These are phyloP conservation scores for Porites evermanni DNA, from an alignment of 92 coral and sea anemone genomes.

Conservation along the genomic window DNA sequence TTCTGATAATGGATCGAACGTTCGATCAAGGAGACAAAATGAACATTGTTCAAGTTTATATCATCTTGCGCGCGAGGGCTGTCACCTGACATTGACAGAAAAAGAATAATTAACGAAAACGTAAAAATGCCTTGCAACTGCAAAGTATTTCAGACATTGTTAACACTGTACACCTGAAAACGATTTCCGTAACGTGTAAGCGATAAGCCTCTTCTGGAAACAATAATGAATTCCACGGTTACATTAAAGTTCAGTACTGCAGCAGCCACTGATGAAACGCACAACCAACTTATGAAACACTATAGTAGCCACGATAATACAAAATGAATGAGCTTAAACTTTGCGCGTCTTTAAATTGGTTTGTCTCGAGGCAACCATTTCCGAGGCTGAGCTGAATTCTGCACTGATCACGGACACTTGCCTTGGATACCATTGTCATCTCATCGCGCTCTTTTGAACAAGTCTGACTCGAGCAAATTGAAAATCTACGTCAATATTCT, in stretches of 20 bases:
- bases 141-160: not conserved
- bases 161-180: not conserved
- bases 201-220: not conserved
- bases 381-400: conserved; percentile 12
- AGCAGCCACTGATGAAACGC: not conserved
- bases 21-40: conserved; percentile 15
- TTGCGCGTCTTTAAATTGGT: not conserved
- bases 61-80: conserved; percentile 22
- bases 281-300: not conserved
- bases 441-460: conserved; percentile 26
- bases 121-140: not conserved
- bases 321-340: conserved; percentile 16
- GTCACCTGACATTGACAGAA: conserved; percentile 23
- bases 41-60: not conserved
- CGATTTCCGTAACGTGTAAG: not conserved
- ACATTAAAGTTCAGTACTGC: conserved; percentile 30
- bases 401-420: conserved; percentile 10
- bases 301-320: not conserved
- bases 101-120: conserved; percentile 23
- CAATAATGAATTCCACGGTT: conserved; percentile 47
- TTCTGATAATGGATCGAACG: not conserved
- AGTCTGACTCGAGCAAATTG: conserved; percentile 20
- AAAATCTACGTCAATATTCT: conserved; percentile 78
- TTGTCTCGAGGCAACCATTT: conserved; percentile 18
- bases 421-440: conserved; percentile 34